Conservation (phyloP, 2,888 invertebrate genomes). For the Aphrophora alni region DNA sequence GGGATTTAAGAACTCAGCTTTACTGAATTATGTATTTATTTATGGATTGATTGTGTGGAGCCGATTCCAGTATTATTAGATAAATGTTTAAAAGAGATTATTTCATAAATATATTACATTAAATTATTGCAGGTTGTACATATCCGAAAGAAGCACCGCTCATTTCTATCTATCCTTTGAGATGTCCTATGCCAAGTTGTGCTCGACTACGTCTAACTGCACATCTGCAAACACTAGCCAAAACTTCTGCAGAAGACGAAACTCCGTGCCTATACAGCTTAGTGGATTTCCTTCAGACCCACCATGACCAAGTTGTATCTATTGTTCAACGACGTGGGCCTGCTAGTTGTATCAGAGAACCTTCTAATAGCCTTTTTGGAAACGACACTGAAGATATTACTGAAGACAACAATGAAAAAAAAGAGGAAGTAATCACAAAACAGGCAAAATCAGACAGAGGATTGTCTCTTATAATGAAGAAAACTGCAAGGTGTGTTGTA, state of each 20-base stretch:
- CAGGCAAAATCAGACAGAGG: neutral
- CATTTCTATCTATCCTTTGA: constrained; percentile 70
- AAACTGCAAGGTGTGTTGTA: neutral
- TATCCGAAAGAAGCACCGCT: constrained; percentile 79
- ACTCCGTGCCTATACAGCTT: constrained; percentile 76
- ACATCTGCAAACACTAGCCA: constrained; percentile 72
- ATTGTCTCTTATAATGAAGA: neutral
- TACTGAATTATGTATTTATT: too few species aligned
- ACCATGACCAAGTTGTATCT: constrained; percentile 3
- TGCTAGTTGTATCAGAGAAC: neutral
- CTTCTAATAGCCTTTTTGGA: neutral
- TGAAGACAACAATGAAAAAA: constrained; percentile 66
- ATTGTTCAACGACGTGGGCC: neutral
- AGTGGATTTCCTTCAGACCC: constrained; percentile 62
- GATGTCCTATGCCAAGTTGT: constrained; percentile 65
- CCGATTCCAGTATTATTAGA: too few species aligned
- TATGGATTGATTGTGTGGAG: too few species aligned
- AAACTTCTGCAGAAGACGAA: constrained; percentile 68
- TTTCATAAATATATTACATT: too few species aligned
- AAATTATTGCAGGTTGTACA: constrained; percentile 58
- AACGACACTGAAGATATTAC: neutral
- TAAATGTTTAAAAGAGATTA: too few species aligned
- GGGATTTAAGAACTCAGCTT: too few species aligned
- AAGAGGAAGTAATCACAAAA: constrained; percentile 48
- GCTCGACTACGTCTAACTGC: constrained; percentile 71